Conservation (phyloP, 2,888 invertebrate genomes). For the Andrena praecox region DNA sequence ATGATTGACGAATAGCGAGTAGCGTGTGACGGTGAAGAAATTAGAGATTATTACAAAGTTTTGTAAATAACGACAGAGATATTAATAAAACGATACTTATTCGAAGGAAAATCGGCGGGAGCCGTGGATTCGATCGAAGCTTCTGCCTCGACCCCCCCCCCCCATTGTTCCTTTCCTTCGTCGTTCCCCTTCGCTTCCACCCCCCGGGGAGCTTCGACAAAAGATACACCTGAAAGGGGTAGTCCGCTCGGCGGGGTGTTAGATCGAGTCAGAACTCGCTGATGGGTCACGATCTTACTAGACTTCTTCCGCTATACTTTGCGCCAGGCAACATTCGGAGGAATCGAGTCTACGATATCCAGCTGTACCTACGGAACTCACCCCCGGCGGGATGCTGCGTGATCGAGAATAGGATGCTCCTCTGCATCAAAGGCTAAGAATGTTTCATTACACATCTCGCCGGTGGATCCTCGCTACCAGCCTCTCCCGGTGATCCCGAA, state of each 20-base stretch:
- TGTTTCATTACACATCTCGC: slow-evolving; percentile 82
- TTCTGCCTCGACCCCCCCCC: neutral
- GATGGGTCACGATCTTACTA: no score
- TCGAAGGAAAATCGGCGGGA: slow-evolving; percentile 58
- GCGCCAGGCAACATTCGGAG: no score
- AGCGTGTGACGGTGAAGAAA: slow-evolving; percentile 78
- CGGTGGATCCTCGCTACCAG: slow-evolving; percentile 71
- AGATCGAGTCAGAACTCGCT: no score
- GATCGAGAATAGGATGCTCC: neutral
- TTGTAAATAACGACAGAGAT: slow-evolving; percentile 85
- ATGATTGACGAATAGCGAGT: slow-evolving; percentile 79
- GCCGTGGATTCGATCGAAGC: neutral
- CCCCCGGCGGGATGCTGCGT: no score
- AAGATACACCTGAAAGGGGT: no score
- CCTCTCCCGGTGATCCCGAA: slow-evolving; percentile 55
- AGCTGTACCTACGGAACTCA: no score
- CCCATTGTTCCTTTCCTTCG: no score
- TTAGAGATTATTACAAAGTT: slow-evolving; percentile 84
- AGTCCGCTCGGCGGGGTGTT: no score
- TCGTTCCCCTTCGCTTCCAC: no score
- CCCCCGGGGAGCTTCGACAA: no score
- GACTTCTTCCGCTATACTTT: no score
- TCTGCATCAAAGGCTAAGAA: slow-evolving; percentile 70
- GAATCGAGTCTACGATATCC: no score
- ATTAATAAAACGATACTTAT: slow-evolving; percentile 84